Evolutionary conservation across 2,797 vertebrate species (phyloP), one percentile per base, ranked within the genome.

Genomic region (Acipenser transmontanus): DNA sequence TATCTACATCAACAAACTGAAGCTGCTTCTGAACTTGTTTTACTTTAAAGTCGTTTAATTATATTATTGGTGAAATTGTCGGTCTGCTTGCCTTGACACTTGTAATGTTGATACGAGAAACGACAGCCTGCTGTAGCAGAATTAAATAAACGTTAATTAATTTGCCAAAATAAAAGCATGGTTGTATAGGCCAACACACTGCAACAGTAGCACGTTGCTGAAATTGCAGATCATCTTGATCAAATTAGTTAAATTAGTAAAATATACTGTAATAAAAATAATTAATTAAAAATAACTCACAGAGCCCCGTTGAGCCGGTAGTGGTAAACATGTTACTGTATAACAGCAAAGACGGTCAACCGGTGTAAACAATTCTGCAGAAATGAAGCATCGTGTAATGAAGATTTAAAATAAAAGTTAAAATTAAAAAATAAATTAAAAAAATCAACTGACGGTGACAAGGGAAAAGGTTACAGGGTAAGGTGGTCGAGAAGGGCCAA

Each of bases 251-350:
- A 7, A 8, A 57, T 7, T n/a, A 13, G 8, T 12, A 52, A 52
- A 8, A 8, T 12, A 52, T n/a, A 57, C 12, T n/a, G 54, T n/a
- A 57, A 57, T n/a, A n/a, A 6, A 5, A 2, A 5, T n/a, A n/a
- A 7, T 57, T 57, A 57, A 7, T 57, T 57, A 57, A 57, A 11
- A 57, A n/a, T 57, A 57, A 57, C 54, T 57, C 54, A 57, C 54
- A 57, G 54, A 57, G 54, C 54, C 54, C 54, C 54, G 12, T 11
- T 11, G 54, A 57, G 54, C 54, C 54, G 14, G 54, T 14, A 13
- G 54, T 57, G 11, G 54, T 57, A n/a, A 57, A 57, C 54, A 57
- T 57, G 54, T 57, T 13, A 34, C 34, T 34, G 34, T 34, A 34
- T 4, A 34, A 3, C 34, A 34, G 34, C 2, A 34, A 34, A 34